A percentile compares a stretch with the other conserved stretches of the same genome.
phyloP scores from a whole-genome alignment of 1,140 invertebrate species.

The Pseudomyrmex flavicornis region DNA sequence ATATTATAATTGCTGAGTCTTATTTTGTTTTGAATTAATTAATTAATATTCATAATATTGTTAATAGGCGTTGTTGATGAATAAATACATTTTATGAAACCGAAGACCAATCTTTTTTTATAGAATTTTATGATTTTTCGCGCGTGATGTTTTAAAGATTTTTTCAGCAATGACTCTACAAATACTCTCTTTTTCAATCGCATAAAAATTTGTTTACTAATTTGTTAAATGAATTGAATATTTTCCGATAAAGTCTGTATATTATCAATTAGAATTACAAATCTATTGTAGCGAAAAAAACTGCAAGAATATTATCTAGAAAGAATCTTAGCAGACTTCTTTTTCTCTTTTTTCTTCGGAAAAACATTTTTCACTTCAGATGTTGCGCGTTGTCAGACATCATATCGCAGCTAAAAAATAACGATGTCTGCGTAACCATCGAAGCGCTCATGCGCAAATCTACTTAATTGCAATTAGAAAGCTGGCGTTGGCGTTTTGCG shows the following conservation, averaged over 20 bases:
- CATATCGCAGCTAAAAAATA: neutral
- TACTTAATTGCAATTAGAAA: conserved; percentile 55
- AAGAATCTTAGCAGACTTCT: neutral
- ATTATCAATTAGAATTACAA: neutral
- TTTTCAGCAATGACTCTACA: neutral
- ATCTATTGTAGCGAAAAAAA: neutral
- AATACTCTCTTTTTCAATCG: neutral
- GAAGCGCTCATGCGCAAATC: conserved; percentile 20
- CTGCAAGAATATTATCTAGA: conserved; percentile 12
- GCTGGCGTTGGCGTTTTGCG: conserved; percentile 2
- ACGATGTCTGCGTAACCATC: conserved; percentile 19
- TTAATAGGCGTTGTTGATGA: too few species aligned
- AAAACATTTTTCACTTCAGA: conserved; percentile 39
- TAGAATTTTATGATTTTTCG: neutral
- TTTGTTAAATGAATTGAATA: too few species aligned
- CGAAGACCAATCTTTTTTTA: neutral
- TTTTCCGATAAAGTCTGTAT: neutral
- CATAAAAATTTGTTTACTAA: neutral
- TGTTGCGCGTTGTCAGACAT: neutral
- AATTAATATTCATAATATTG: conserved; percentile 13
- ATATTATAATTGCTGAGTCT: neutral
- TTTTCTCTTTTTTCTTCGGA: neutral
- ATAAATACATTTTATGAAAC: too few species aligned
- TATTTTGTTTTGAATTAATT: neutral
- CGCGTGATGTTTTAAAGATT: neutral